These are phyloP conservation scores for Tethea ocularis DNA, from an alignment of 2,888 invertebrate species.

Conservation along the genomic window DNA sequence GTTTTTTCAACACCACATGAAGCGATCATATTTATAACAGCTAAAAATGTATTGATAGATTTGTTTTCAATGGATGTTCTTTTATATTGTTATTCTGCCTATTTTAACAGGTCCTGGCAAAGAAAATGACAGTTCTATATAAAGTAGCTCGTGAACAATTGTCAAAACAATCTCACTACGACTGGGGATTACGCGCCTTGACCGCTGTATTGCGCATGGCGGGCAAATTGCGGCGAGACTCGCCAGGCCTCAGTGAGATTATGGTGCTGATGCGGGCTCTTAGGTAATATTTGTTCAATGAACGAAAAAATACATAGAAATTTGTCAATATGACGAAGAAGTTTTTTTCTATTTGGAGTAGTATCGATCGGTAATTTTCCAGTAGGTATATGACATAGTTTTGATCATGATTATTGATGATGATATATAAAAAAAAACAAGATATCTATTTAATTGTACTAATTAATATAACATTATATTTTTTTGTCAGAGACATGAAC, in stretches of 20 bases:
- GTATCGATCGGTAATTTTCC: too few species aligned
- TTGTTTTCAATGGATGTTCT: not conserved
- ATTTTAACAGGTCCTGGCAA: slow-evolving; percentile 86
- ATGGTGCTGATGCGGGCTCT: slow-evolving; percentile 95
- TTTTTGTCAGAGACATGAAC: slow-evolving; percentile 91
- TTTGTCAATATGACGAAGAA: too few species aligned
- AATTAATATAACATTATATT: not conserved
- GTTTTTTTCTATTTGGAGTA: too few species aligned
- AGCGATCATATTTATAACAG: too few species aligned
- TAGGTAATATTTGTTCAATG: slow-evolving; percentile 53
- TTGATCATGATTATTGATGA: too few species aligned
- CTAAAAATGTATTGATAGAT: too few species aligned
- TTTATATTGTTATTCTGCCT: not conserved
- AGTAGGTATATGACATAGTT: too few species aligned
- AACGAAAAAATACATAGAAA: not conserved
- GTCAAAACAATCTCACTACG: slow-evolving; percentile 96
- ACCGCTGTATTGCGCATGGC: slow-evolving; percentile 96
- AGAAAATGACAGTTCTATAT: slow-evolving; percentile 97
- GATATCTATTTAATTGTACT: too few species aligned
- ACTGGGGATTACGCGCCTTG: slow-evolving; percentile 96
- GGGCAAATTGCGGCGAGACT: slow-evolving; percentile 91
- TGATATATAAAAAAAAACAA: too few species aligned
- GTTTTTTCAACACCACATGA: not conserved
- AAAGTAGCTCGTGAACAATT: slow-evolving; percentile 93
- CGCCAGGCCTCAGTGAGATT: slow-evolving; percentile 91